These are phyloP conservation scores for Agrotis puta DNA, from an alignment of 2,888 invertebrate species.

Conservation along the genomic window DNA sequence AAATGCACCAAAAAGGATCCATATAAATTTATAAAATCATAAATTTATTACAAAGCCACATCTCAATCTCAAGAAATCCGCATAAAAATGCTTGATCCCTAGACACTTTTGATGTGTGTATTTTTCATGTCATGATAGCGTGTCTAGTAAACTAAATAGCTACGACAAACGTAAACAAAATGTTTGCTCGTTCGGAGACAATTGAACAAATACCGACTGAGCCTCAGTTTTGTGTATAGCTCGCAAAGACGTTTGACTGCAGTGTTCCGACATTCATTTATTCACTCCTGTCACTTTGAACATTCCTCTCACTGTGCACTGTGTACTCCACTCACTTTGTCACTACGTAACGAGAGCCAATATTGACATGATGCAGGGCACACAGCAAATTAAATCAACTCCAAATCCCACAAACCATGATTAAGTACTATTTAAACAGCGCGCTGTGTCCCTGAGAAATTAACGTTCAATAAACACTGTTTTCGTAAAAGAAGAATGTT, in stretches of 20 bases:
- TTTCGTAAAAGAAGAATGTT: no score
- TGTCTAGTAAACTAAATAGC: neutral
- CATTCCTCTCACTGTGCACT: conserved; percentile 18
- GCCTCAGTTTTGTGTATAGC: neutral
- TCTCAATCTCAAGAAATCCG: no score
- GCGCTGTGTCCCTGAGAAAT: no score
- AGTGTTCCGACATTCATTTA: conserved; percentile 22
- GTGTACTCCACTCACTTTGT: conserved; percentile 19
- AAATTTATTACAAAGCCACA: no score
- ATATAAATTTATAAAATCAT: no score
- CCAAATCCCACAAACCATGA: neutral
- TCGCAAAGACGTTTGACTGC: conserved; percentile 10
- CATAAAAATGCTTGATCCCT: no score
- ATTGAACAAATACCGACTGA: neutral
- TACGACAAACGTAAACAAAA: neutral
- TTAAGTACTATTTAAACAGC: no score
- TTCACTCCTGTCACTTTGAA: conserved; percentile 28
- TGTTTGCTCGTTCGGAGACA: neutral
- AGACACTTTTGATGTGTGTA: no score
- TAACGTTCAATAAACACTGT: no score
- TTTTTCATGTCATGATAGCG: neutral
- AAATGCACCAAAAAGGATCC: no score
- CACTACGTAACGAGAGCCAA: conserved; percentile 25
- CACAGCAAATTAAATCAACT: conserved; percentile 11
- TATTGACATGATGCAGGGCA: conserved; percentile 1